Evolutionary conservation across 2,888 invertebrate species (phyloP).

Genomic region (Cremastobaeus sp.): DNA sequence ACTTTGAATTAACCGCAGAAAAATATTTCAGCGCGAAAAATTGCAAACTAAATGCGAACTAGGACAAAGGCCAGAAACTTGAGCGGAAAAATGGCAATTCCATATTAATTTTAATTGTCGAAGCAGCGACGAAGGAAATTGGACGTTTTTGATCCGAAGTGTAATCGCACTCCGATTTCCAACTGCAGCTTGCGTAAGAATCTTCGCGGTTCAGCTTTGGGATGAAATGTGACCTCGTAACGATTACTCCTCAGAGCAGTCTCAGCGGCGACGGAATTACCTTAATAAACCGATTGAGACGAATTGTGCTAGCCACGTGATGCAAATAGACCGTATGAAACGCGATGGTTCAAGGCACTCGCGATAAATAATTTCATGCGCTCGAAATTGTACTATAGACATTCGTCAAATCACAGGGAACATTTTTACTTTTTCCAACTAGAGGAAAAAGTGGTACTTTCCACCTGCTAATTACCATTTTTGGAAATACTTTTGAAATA

Average conservation of each 20-base stretch:
- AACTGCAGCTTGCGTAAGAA: conserved; percentile 22
- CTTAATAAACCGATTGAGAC: conserved; percentile 41
- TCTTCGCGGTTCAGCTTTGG: conserved; percentile 32
- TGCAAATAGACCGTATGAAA: too few species aligned
- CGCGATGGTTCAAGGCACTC: too few species aligned
- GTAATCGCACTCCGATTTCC: conserved; percentile 34
- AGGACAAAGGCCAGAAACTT: conserved; percentile 12
- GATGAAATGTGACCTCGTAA: conserved; percentile 48
- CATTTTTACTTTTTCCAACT: too few species aligned
- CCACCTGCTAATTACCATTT: too few species aligned
- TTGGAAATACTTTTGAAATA: too few species aligned
- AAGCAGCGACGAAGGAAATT: conserved; percentile 32
- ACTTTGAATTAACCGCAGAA: too few species aligned
- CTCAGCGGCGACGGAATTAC: conserved; percentile 28
- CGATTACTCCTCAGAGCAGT: conserved; percentile 30
- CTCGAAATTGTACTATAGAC: too few species aligned
- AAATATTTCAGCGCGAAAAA: too few species aligned
- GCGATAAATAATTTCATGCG: too few species aligned
- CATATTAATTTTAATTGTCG: conserved; percentile 3
- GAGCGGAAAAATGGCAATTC: neutral
- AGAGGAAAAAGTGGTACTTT: too few species aligned
- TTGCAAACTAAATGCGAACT: too few species aligned
- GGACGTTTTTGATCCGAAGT: conserved; percentile 29
- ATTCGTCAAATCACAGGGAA: too few species aligned
- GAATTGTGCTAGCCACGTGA: conserved; percentile 25